Percentiles rank a stretch among this genome's conserved stretches.
These are phyloP conservation scores for Poliocrania exsul DNA, from an alignment of 2,797 vertebrate genomes.

Conservation along the genomic window DNA sequence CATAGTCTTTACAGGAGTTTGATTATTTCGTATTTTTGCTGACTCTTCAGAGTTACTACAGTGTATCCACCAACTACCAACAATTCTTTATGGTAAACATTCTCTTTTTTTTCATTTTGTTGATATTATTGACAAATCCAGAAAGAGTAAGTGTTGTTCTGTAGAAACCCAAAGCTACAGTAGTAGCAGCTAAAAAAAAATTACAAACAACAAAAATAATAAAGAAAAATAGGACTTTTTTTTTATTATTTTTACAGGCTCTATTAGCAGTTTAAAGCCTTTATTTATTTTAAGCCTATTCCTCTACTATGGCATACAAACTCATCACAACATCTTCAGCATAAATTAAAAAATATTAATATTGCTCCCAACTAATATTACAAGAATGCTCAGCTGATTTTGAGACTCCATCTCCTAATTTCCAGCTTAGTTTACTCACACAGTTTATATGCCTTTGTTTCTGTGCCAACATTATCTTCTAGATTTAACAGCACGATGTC, in stretches of 20 bases:
- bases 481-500: background rate
- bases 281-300: background rate
- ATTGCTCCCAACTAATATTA: background rate
- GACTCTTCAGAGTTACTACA: background rate
- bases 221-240: background rate
- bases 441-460: background rate
- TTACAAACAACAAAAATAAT: background rate
- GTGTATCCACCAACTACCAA: background rate
- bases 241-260: background rate
- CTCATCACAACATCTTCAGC: background rate
- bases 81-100: background rate
- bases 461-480: background rate
- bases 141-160: background rate
- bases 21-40: background rate
- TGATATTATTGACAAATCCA: background rate
- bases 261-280: background rate
- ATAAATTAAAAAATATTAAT: background rate
- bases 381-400: background rate
- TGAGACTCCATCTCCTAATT: background rate
- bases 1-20: background rate
- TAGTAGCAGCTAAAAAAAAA: background rate
- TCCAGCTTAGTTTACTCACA: background rate
- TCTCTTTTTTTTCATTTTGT: background rate
- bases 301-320: background rate
- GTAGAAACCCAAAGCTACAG: background rate